These are phyloP conservation scores for Gouania willdenowi DNA, from an alignment of 2,797 vertebrate genomes.

Conservation along the genomic window DNA sequence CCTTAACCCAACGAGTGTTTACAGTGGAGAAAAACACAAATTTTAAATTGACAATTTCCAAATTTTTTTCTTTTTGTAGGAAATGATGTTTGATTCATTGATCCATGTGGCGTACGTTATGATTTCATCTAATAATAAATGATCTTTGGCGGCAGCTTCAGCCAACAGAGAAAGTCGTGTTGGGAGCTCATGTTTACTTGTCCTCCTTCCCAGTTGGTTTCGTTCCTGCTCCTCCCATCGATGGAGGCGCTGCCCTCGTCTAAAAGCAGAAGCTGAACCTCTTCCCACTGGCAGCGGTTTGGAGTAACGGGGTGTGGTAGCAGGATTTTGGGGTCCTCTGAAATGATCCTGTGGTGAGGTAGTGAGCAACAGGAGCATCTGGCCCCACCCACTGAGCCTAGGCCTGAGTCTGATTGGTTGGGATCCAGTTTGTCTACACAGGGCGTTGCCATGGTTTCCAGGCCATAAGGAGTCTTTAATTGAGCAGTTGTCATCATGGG, in stretches of 20 bases:
- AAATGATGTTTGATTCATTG: too few relatives aligned
- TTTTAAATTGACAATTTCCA: too few relatives aligned
- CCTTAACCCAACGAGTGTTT: too few relatives aligned
- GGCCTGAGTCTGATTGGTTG: slow-evolving; percentile 46
- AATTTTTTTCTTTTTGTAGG: too few relatives aligned
- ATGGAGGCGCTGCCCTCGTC: slow-evolving; percentile 6
- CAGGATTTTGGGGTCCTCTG: slow-evolving; percentile 27
- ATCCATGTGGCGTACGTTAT: too few relatives aligned
- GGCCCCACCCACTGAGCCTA: slow-evolving; percentile 43
- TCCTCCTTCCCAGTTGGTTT: slow-evolving; percentile 6
- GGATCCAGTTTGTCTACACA: slow-evolving; percentile 47
- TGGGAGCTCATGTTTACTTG: slow-evolving; percentile 14
- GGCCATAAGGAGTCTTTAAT: slow-evolving; percentile 59
- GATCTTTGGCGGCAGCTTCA: too few relatives aligned
- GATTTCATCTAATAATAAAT: too few relatives aligned
- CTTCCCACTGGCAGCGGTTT: slow-evolving; percentile 35
- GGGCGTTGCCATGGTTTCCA: slow-evolving; percentile 57
- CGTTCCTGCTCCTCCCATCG: slow-evolving; percentile 11
- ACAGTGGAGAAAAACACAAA: too few relatives aligned
- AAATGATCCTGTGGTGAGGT: slow-evolving; percentile 49
- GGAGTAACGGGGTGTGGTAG: slow-evolving; percentile 56
- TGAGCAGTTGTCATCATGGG: slow-evolving; percentile 52
- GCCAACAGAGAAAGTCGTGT: neutral
- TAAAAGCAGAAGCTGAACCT: slow-evolving; percentile 21
- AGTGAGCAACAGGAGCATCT: slow-evolving; percentile 21